Percentiles rank a stretch among this genome's conserved stretches.
phyloP scores from a whole-genome alignment of 2,888 invertebrate genomes.

The Hypolimnas misippus region DNA sequence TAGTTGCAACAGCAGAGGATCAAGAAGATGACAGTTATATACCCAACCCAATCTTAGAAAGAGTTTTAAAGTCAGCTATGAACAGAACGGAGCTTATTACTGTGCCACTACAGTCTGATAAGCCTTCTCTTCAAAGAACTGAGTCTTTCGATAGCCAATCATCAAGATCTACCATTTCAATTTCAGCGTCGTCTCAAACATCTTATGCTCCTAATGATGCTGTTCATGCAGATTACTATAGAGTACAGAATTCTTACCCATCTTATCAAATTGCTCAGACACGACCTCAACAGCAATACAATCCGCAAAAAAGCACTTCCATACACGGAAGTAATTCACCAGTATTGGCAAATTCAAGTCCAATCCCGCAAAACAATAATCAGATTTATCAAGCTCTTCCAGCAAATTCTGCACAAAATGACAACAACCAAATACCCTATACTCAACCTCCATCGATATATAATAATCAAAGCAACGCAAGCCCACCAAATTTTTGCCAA shows the following conservation, averaged over 20 bases:
- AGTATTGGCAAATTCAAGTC: conserved; percentile 55
- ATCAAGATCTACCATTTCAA: conserved; percentile 79
- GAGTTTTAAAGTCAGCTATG: conserved; percentile 92
- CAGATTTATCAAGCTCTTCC: conserved; percentile 73
- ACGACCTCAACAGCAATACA: conserved; percentile 67
- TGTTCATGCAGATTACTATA: conserved; percentile 68
- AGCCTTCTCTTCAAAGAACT: conserved; percentile 74
- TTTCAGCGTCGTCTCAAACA: conserved; percentile 77
- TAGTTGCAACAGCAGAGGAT: conserved; percentile 96
- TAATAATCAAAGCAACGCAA: conserved; percentile 62
- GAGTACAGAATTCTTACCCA: conserved; percentile 68
- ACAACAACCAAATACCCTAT: conserved; percentile 69
- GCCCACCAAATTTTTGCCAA: conserved; percentile 76
- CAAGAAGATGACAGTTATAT: conserved; percentile 95
- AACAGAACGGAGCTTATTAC: conserved; percentile 87
- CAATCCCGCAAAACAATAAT: conserved; percentile 53
- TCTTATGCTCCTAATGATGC: conserved; percentile 65
- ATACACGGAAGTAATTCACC: conserved; percentile 66
- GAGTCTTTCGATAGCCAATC: conserved; percentile 82
- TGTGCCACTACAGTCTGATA: conserved; percentile 77
- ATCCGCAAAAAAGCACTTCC: conserved; percentile 63
- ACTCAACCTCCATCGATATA: conserved; percentile 70
- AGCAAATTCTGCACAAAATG: conserved; percentile 57
- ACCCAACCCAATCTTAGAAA: conserved; percentile 94
- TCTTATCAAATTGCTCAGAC: conserved; percentile 68